Conservation (phyloP, 2,888 invertebrate genomes). For the Stegophylla sp. region DNA sequence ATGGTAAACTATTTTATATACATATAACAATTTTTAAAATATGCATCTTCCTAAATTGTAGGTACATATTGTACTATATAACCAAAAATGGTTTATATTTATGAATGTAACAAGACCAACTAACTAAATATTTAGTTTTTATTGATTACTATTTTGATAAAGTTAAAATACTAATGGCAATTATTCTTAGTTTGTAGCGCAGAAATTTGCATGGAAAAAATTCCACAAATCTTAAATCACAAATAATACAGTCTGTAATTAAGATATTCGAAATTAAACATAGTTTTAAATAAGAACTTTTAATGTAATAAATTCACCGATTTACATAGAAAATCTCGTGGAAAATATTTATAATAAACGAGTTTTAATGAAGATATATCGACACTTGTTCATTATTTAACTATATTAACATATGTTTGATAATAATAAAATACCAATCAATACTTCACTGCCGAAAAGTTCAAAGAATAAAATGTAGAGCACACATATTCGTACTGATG, state of each 20-base stretch:
- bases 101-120: no score
- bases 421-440: not conserved
- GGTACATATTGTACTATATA: not conserved
- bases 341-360: not conserved
- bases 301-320: no score
- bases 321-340: no score
- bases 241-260: no score
- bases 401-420: conserved; percentile 9
- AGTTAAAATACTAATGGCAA: no score
- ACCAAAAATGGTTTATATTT: no score
- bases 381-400: conserved; percentile 17
- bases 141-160: no score
- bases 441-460: conserved; percentile 19
- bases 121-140: no score
- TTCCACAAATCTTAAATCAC: no score
- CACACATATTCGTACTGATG: not conserved
- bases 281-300: no score
- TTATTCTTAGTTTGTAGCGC: not conserved
- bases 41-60: not conserved
- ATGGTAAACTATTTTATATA: not conserved
- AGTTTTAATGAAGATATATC: not conserved
- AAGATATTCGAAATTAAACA: no score
- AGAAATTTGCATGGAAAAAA: no score
- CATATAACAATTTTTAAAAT: not conserved
- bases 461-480: conserved; percentile 28